Conservation (phyloP, 1,140 invertebrate species). For the Zaprionus capensis region DNA sequence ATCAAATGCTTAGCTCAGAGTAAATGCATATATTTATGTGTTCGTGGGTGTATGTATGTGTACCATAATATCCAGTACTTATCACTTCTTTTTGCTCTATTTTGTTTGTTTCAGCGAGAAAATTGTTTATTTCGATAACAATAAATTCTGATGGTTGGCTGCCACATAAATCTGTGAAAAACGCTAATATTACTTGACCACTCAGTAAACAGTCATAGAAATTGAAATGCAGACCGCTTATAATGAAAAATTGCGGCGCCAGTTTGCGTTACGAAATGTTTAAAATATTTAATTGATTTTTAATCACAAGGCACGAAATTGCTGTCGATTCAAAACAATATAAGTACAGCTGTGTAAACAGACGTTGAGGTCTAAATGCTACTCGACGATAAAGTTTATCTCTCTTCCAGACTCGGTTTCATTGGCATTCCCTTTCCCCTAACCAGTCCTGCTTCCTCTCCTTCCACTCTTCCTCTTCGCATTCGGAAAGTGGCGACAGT, state of each 20-base stretch:
- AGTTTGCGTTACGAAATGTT: not conserved
- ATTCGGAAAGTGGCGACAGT: constrained; percentile 7
- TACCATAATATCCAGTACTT: constrained; percentile 44
- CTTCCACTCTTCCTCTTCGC: not conserved
- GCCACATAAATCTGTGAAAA: constrained; percentile 59
- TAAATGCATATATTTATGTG: not conserved
- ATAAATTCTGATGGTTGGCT: constrained; percentile 72
- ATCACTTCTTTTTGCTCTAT: constrained; percentile 58
- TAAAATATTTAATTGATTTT: constrained; percentile 35
- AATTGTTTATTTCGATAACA: constrained; percentile 74
- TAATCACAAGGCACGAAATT: constrained; percentile 23
- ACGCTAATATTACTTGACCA: constrained; percentile 5
- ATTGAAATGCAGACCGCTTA: not conserved
- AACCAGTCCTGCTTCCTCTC: not conserved
- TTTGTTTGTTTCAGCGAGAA: constrained; percentile 45
- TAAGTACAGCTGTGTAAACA: constrained; percentile 34
- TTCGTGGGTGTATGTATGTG: constrained; percentile 12
- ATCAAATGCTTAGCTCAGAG: constrained; percentile 55
- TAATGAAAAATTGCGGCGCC: constrained; percentile 3
- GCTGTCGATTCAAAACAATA: constrained; percentile 3
- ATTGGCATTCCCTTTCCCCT: not conserved
- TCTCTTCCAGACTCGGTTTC: not conserved
- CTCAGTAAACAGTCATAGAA: constrained; percentile 11
- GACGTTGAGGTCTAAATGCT: not conserved
- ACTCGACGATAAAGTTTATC: constrained; percentile 8